phyloP scores from a whole-genome alignment of 2,797 vertebrate species.

The Champsocephalus gunnari region DNA sequence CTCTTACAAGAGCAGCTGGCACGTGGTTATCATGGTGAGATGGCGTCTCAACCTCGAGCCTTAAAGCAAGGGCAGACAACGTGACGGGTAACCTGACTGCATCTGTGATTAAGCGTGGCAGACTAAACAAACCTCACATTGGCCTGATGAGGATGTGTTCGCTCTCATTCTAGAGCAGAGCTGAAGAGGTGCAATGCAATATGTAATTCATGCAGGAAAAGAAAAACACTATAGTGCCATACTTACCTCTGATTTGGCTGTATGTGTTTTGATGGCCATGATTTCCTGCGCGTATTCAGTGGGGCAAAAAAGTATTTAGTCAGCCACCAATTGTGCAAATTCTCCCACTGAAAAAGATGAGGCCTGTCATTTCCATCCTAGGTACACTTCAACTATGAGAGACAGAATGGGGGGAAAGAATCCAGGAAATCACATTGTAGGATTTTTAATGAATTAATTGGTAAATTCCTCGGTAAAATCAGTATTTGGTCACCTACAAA shows the following conservation, averaged over 20 bases:
- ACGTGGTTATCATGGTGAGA: constrained; percentile 20
- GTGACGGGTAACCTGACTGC: constrained; percentile 28
- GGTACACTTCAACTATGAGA: too few relatives aligned
- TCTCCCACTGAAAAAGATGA: too few relatives aligned
- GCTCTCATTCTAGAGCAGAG: not conserved
- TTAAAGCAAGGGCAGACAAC: not conserved
- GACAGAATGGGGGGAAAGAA: too few relatives aligned
- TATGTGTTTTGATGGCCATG: constrained; percentile 6
- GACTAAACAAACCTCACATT: constrained; percentile 15
- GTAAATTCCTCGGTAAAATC: too few relatives aligned
- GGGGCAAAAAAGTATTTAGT: too few relatives aligned
- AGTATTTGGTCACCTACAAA: too few relatives aligned
- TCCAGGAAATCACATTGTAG: too few relatives aligned
- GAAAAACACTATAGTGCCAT: not conserved
- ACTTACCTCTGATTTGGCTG: constrained; percentile 11
- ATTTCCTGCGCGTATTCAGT: constrained; percentile 22
- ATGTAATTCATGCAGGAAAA: constrained; percentile 13
- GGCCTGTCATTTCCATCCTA: too few relatives aligned
- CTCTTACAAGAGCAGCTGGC: constrained; percentile 18
- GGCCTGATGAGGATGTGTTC: constrained; percentile 15
- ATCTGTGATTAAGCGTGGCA: constrained; percentile 16
- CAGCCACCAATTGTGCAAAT: too few relatives aligned
- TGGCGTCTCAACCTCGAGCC: not conserved
- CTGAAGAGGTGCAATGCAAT: not conserved
- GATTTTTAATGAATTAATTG: too few relatives aligned